Percentiles rank a stretch among this genome's conserved stretches.
Evolutionary conservation across 2,888 invertebrate genomes (phyloP).

Genomic region (Andrena bucephala): DNA sequence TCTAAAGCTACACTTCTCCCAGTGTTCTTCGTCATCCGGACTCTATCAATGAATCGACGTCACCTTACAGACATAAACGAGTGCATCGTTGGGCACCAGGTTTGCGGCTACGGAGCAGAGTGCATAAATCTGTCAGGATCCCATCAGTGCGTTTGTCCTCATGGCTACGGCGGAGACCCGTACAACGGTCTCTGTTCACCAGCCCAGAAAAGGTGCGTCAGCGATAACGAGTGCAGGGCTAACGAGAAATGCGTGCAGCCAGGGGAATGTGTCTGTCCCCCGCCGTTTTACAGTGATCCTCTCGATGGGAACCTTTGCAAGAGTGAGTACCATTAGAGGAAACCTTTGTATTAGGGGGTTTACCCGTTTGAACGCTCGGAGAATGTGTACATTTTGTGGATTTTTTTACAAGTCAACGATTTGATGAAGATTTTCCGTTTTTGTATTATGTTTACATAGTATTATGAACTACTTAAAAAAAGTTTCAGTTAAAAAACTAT

Average conservation of each 20-base stretch:
- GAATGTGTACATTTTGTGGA: too few species aligned
- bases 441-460: too few species aligned
- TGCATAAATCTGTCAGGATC: slow-evolving; percentile 93
- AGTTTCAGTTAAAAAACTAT: too few species aligned
- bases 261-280: slow-evolving; percentile 95
- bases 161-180: slow-evolving; percentile 93
- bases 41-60: neutral
- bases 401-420: too few species aligned
- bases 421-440: too few species aligned
- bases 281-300: slow-evolving; percentile 94
- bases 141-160: slow-evolving; percentile 92
- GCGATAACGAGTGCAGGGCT: slow-evolving; percentile 92
- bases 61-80: slow-evolving; percentile 90
- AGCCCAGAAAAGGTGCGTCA: slow-evolving; percentile 92
- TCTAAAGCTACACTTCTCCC: neutral
- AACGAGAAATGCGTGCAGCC: slow-evolving; percentile 97
- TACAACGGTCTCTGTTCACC: slow-evolving; percentile 93
- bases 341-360: too few species aligned
- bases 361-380: too few species aligned
- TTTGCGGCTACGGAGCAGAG: slow-evolving; percentile 95
- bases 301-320: slow-evolving; percentile 94
- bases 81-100: slow-evolving; percentile 90
- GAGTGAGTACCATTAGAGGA: slow-evolving; percentile 85
- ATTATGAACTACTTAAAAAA: too few species aligned
- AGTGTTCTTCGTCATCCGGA: neutral